phyloP scores from a whole-genome alignment of 1,140 invertebrate species.

The Metaphire vulgaris region DNA sequence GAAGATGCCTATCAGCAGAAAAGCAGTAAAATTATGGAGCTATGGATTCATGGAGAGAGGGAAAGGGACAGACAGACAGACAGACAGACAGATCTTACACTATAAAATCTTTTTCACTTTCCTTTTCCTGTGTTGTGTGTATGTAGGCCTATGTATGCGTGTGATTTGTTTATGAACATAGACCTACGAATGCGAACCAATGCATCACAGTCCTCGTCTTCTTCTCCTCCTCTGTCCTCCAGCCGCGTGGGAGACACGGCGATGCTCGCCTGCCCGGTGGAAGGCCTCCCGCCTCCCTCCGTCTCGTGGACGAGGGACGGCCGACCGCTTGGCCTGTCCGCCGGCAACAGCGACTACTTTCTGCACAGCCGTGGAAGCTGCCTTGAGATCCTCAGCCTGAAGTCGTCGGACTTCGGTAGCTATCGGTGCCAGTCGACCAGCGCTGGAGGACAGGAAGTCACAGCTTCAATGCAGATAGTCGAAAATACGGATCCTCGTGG shows the following conservation, averaged over 20 bases:
- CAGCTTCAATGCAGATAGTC: conserved; percentile 62
- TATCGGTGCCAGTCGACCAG: conserved; percentile 69
- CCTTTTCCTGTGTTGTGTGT: too few relatives aligned
- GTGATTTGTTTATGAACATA: too few relatives aligned
- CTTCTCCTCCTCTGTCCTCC: conserved; percentile 59
- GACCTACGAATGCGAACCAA: conserved; percentile 52
- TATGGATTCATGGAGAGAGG: too few relatives aligned
- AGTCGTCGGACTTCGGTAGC: conserved; percentile 64
- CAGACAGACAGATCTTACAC: too few relatives aligned
- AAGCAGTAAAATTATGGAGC: too few relatives aligned
- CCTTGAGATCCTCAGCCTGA: conserved; percentile 73
- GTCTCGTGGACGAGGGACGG: conserved; percentile 76
- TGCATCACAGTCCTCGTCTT: conserved; percentile 62
- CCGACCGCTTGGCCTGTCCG: conserved; percentile 26
- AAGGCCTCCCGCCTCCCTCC: conserved; percentile 56
- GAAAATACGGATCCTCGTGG: conserved; percentile 60
- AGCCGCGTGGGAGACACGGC: conserved; percentile 56
- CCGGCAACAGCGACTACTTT: conserved; percentile 31
- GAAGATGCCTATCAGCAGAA: too few relatives aligned
- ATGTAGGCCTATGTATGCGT: too few relatives aligned
- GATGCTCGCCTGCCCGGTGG: conserved; percentile 54
- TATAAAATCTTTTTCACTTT: too few relatives aligned
- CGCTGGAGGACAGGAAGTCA: conserved; percentile 62
- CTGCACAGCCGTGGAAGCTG: conserved; percentile 60
- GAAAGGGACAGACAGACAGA: too few relatives aligned